phyloP scores from a whole-genome alignment of 2,113 vertebrate species.

The Myotis lucifugus region DNA sequence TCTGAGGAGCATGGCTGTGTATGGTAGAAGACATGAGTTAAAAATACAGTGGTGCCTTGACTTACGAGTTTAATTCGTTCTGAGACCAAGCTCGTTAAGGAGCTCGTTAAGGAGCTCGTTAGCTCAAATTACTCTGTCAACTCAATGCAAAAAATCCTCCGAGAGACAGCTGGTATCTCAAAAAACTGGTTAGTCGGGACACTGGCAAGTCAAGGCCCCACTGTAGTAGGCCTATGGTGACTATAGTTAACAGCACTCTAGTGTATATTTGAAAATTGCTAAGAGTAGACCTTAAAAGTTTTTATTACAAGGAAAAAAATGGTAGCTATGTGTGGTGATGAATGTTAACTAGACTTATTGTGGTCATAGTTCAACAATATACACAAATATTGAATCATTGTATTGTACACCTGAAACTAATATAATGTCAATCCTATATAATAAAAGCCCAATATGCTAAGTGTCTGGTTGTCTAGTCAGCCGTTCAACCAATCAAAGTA shows the following conservation, averaged over 20 bases:
- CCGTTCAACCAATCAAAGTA: too few relatives aligned
- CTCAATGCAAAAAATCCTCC: too few relatives aligned
- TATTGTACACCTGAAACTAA: neutral
- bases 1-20: neutral
- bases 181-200: too few relatives aligned
- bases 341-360: neutral
- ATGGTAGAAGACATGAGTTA: neutral
- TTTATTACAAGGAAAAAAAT: neutral
- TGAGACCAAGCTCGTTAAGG: too few relatives aligned
- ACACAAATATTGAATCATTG: neutral
- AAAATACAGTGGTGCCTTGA: too few relatives aligned
- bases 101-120: too few relatives aligned
- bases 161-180: too few relatives aligned
- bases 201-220: too few relatives aligned
- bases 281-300: neutral
- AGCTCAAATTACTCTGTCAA: too few relatives aligned
- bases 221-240: neutral
- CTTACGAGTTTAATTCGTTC: too few relatives aligned
- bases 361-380: neutral
- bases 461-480: too few relatives aligned
- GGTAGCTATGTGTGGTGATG: neutral
- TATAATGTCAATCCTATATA: neutral
- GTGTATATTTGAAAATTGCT: neutral
- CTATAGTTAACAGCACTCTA: neutral
- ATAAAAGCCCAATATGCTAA: too few relatives aligned